Percentiles rank a stretch among this genome's conserved stretches.
These are phyloP conservation scores for Myiotriccus ornatus DNA, from an alignment of 2,797 vertebrate species.

Conservation along the genomic window DNA sequence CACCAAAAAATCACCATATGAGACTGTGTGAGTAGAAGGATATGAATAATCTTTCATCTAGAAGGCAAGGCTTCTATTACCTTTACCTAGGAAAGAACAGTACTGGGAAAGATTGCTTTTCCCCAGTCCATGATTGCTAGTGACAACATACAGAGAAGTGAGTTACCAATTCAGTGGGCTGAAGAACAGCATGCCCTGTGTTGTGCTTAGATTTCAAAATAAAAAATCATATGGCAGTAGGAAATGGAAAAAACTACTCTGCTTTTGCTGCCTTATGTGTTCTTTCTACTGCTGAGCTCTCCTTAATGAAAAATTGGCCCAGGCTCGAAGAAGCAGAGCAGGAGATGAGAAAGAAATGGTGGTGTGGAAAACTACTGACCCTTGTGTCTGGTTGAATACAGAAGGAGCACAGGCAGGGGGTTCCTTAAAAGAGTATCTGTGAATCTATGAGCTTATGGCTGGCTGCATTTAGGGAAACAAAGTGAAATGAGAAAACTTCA, in stretches of 20 bases:
- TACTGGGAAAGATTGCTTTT: background rate
- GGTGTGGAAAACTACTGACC: background rate
- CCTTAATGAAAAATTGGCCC: conserved; percentile 11
- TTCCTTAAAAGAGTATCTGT: background rate
- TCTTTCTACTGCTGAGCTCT: conserved; percentile 1
- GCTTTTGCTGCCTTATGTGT: background rate
- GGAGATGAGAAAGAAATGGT: background rate
- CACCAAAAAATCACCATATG: background rate
- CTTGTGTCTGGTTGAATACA: background rate
- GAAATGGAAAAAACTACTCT: background rate
- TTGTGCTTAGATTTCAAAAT: conserved; percentile 19
- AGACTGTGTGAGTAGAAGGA: background rate
- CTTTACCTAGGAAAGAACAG: background rate
- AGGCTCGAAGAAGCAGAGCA: background rate
- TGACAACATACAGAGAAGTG: conserved; percentile 6
- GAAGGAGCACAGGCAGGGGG: background rate
- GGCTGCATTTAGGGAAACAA: background rate
- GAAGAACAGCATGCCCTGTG: background rate
- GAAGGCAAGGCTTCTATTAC: background rate
- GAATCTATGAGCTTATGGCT: background rate
- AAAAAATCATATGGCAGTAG: background rate
- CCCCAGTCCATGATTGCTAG: background rate
- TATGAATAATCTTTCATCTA: background rate
- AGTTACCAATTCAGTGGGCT: background rate
- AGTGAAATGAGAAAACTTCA: background rate